Conservation (phyloP, 2,888 invertebrate genomes). For the Rhagonycha fulva region DNA sequence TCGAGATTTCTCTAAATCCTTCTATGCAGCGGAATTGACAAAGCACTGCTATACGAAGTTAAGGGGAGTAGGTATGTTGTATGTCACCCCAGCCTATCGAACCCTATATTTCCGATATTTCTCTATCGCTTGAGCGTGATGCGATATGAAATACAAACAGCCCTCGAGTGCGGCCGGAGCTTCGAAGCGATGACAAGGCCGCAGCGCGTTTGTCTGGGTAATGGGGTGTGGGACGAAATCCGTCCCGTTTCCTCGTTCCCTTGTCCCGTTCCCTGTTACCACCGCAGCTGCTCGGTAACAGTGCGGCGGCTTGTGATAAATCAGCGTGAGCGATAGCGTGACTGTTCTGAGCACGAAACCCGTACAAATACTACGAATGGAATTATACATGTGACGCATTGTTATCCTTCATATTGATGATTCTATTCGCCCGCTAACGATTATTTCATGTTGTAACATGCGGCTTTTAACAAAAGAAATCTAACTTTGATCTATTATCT, state of each 20-base stretch:
- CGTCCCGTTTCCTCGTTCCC: constrained; percentile 31
- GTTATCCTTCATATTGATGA: constrained; percentile 28
- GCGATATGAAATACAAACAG: constrained; percentile 32
- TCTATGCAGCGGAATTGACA: constrained; percentile 13
- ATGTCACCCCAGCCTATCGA: constrained; percentile 24
- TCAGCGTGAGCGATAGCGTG: constrained; percentile 41
- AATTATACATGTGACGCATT: constrained; percentile 30
- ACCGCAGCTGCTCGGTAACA: constrained; percentile 37
- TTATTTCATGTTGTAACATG: constrained; percentile 16
- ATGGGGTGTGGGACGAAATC: constrained; percentile 39
- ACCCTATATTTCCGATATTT: constrained; percentile 29
- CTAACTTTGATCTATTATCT: constrained; percentile 6
- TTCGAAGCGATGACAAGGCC: constrained; percentile 43
- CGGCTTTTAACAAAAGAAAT: constrained; percentile 8
- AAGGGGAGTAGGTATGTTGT: constrained; percentile 9
- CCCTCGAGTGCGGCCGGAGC: constrained; percentile 37
- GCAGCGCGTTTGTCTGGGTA: constrained; percentile 45
- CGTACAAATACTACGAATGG: constrained; percentile 28
- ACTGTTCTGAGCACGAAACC: constrained; percentile 31
- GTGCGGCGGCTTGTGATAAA: constrained; percentile 39
- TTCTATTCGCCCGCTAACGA: constrained; percentile 23
- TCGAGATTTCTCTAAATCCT: constrained; percentile 6
- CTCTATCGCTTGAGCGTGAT: constrained; percentile 30
- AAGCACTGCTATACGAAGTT: constrained; percentile 9
- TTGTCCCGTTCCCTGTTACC: constrained; percentile 23